A percentile compares a stretch with the other conserved stretches of the same genome.
phyloP scores from a whole-genome alignment of 2,113 vertebrate genomes.

The Vidua macroura region DNA sequence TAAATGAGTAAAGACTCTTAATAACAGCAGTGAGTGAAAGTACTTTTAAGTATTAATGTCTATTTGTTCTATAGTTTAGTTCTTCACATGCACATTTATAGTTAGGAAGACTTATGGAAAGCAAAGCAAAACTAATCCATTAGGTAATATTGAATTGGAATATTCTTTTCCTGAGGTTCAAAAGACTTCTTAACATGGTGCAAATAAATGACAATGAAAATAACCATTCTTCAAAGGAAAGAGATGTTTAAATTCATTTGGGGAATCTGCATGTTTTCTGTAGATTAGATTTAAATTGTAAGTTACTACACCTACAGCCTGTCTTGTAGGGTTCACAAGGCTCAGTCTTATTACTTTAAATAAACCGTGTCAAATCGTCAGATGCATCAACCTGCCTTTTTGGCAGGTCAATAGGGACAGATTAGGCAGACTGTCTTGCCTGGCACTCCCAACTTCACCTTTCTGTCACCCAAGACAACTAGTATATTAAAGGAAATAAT shows the following conservation, averaged over 20 bases:
- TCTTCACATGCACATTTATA: conserved; percentile 39
- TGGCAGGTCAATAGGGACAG: background rate
- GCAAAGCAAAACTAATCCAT: background rate
- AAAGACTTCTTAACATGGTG: background rate
- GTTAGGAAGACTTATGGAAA: conserved; percentile 1
- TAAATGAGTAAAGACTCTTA: conserved; percentile 43
- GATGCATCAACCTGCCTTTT: background rate
- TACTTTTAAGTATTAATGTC: conserved; percentile 59
- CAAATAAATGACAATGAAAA: background rate
- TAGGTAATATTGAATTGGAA: background rate
- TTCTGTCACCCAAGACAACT: background rate
- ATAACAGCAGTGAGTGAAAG: conserved; percentile 43
- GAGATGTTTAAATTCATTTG: background rate
- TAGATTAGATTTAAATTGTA: background rate
- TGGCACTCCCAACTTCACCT: background rate
- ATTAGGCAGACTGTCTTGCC: background rate
- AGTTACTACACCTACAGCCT: background rate
- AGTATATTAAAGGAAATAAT: background rate
- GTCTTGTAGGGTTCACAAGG: background rate
- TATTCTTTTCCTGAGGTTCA: background rate
- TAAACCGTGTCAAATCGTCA: background rate
- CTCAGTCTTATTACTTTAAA: background rate
- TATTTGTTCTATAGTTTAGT: conserved; percentile 50
- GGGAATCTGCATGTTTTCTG: background rate
- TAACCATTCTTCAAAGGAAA: background rate